Conservation (phyloP, 2,797 vertebrate genomes). For the Pipistrellus pipistrellus region DNA sequence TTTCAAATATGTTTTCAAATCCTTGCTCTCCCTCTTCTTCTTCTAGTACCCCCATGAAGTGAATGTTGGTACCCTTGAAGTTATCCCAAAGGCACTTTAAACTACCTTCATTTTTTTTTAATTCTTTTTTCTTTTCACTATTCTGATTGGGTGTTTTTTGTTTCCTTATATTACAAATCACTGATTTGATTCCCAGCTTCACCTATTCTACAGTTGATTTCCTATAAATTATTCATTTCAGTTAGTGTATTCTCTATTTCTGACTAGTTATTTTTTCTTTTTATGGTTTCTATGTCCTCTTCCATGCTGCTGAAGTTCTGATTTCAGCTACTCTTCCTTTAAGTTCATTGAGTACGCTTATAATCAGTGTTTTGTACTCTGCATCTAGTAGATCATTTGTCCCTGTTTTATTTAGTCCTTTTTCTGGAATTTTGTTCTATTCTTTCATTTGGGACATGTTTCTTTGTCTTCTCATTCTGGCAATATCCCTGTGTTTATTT, state of each 20-base stretch:
- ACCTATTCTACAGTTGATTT: not conserved
- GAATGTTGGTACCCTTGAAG: not conserved
- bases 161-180: not conserved
- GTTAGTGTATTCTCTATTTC: not conserved
- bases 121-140: not conserved
- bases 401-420: not conserved
- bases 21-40: not conserved
- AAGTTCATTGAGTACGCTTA: not conserved
- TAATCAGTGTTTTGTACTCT: not conserved
- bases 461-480: not conserved
- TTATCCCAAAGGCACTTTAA: not conserved
- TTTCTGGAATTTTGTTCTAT: not conserved
- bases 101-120: not conserved
- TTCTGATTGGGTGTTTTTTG: not conserved
- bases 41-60: not conserved
- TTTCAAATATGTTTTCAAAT: not conserved
- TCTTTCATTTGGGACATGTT: not conserved
- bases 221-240: not conserved
- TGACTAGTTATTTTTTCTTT: not conserved
- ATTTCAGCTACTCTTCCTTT: not conserved
- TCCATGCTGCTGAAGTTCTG: not conserved
- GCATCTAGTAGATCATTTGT: not conserved
- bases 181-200: not conserved
- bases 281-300: not conserved
- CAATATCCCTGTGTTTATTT: not conserved